Evolutionary conservation across 1,140 invertebrate genomes (phyloP), one percentile per base, ranked within the genome.

Genomic region (Penaeus indicus): DNA sequence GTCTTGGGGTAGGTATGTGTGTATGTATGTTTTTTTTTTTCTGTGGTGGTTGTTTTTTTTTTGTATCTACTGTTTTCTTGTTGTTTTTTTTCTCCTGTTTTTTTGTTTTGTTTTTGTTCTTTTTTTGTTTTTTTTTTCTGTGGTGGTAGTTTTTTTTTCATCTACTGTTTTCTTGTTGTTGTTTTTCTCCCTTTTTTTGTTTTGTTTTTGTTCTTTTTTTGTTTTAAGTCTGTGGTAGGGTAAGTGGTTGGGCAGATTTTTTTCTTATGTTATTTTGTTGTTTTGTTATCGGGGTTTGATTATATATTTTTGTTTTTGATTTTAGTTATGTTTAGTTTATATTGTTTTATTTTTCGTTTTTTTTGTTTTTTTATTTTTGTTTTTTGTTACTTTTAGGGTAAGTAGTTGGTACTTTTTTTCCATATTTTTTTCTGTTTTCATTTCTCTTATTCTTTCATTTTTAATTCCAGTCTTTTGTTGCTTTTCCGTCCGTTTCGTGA

Each of bases 41-140:
- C 25, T 60, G 27, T 83, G 54, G 60, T 27, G 1, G 7, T 91
- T 32, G 77, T 89, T 89, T 67, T 60, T 22, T 61, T 80, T 54
- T 80, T 54, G 47, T 80, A 13, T n/a, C 32, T 47, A 63, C 21
- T 27, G 62, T n/a, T 32, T 2, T 32, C 32, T 83, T 32, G 63
- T 83, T 80, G 42, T 80, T 54, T 80, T 54, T 80, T 80, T 32
- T n/a, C 32, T 47, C 25, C 21, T 27, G 62, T n/a, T 32, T 2
- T 32, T 13, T 83, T 32, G 63, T 83, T 3, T 22, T 63, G 27
- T 38, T 25, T 78, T 78, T 11, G 47, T 19, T 42, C 42, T 72
- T 22, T 64, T 83, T 32, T 18, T 84, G 22, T 19, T 5, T 67
- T 27, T 11, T 91, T 13, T 18, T 90, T 4, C 25, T 32, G 4